Base-by-base conservation (phyloP, 35 echinoderm and acorn worm genomes). In the Lytechinus pictus region DNA sequence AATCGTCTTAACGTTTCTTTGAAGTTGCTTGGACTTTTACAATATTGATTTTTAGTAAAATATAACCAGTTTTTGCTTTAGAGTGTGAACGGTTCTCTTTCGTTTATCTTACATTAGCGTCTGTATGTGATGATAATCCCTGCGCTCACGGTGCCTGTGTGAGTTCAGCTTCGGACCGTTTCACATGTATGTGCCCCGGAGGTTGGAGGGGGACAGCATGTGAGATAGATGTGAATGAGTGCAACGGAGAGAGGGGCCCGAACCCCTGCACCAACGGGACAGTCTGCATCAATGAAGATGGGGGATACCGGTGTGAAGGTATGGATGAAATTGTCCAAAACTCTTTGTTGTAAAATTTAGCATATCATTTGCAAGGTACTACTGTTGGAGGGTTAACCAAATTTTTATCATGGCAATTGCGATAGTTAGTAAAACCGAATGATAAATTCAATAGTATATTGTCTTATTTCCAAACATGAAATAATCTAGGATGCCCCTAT, bases 191-290 rank as follows among this genome's bases (percentile, higher is more conserved):
- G 97, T 97, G 95, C 92, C 54, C 66, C 10, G 21, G 10, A 9
- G 94, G 86, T 14, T 96, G 97, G 96, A 86, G 86, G 24, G 97
- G 96, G 19, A 94, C 90, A 14, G 95, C 56, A 52, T 97, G 97
- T 56, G 94, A 97, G 27, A 86, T 96, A 21, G 97, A 97, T 54
- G 54, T 94, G 27, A 93, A 97, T 86, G 97, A 97, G 55, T 97
- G 97, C 54, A 93, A 6, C 27, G 66, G 66, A 79, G 92, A 93
- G 53, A 27, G 92, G 92, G 53, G 53, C 28, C n/a, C n/a, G 27
- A 27, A 93, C 54, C 54, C 55, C n/a, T 93, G 92, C 54, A 54
- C 27, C 53, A 93, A 93, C 92, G 92, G 53, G 52, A 93, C 92
- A 54, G 92, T 93, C 29, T 93, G 92, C 24, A 28, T 93, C 53